Evolutionary conservation across 2,113 vertebrate species (phyloP).

Genomic region (Lophochroa leadbeateri): DNA sequence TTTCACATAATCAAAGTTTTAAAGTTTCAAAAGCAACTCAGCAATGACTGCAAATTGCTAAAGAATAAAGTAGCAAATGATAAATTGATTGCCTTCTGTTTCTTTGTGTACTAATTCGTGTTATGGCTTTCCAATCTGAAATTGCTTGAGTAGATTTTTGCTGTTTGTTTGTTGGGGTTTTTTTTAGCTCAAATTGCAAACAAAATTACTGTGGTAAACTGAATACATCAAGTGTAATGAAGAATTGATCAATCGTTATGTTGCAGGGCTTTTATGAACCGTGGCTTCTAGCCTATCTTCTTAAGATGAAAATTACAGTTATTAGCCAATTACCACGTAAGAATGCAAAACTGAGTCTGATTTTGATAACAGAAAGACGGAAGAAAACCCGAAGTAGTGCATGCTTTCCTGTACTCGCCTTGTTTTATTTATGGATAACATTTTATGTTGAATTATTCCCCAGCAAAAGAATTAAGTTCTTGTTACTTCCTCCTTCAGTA

Average conservation of each 20-base stretch:
- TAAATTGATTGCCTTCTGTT: conserved; percentile 38
- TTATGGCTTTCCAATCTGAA: conserved; percentile 53
- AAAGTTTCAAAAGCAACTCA: conserved; percentile 26
- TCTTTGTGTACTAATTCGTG: conserved; percentile 53
- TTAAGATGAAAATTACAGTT: conserved; percentile 39
- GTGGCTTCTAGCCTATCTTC: conserved; percentile 8
- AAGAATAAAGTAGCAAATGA: conserved; percentile 46
- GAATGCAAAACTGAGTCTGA: neutral
- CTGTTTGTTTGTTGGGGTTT: neutral
- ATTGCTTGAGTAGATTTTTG: conserved; percentile 29
- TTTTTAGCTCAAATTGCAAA: conserved; percentile 52
- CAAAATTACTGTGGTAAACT: conserved; percentile 33
- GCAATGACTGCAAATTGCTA: conserved; percentile 16
- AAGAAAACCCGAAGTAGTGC: neutral
- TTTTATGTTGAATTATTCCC: neutral
- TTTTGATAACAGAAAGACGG: neutral
- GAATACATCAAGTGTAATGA: conserved; percentile 20
- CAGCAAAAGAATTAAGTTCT: neutral
- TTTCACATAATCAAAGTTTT: conserved; percentile 28
- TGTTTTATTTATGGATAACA: neutral
- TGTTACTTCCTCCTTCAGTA: neutral
- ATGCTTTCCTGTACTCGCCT: neutral
- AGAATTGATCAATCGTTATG: conserved; percentile 42
- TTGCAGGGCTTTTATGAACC: conserved; percentile 1
- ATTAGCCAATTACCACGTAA: conserved; percentile 31